Conservation (phyloP, 2,797 vertebrate genomes). For the Parauchenoglanis ngamensis region DNA sequence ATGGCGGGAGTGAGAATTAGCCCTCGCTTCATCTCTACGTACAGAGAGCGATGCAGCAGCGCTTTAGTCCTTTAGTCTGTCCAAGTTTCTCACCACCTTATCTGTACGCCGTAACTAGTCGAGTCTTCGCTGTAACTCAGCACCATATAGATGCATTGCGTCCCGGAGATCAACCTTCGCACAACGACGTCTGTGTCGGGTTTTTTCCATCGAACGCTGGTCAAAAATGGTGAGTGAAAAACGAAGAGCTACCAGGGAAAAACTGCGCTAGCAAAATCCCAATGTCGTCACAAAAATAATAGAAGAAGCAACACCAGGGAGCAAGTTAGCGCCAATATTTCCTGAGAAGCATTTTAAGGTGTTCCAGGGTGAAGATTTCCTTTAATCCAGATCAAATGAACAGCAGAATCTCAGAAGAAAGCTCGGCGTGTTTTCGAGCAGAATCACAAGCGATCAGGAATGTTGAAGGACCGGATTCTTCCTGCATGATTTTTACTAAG, state of each 20-base stretch:
- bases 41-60: background rate
- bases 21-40: background rate
- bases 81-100: background rate
- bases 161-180: too few species aligned
- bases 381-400: background rate
- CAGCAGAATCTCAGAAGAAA: background rate
- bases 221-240: background rate
- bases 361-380: background rate
- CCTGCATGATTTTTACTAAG: slow-evolving; percentile 29
- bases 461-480: slow-evolving; percentile 62
- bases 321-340: background rate
- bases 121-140: background rate
- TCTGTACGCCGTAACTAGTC: background rate
- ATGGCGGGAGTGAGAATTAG: background rate
- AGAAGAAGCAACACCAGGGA: background rate
- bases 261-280: too few species aligned
- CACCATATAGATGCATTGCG: too few species aligned
- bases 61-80: background rate
- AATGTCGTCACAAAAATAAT: background rate
- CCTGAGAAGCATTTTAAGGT: background rate
- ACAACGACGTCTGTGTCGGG: too few species aligned
- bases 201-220: background rate
- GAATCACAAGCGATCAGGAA: slow-evolving; percentile 43
- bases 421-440: background rate
- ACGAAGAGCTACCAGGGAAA: background rate